Evolutionary conservation across 1,140 invertebrate genomes (phyloP).

Genomic region (Lithobius niger): DNA sequence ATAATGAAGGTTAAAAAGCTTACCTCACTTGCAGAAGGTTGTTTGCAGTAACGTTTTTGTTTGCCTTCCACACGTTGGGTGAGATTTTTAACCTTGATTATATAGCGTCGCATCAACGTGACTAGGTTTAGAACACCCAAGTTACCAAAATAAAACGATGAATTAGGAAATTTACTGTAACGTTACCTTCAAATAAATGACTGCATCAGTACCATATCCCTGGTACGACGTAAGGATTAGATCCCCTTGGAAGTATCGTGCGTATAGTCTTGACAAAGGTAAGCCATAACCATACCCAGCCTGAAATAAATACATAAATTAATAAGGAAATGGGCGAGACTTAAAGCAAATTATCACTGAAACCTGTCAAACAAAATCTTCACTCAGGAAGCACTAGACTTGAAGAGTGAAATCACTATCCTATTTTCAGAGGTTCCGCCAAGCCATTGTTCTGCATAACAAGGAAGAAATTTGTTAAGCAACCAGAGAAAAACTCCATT

Average conservation of each 20-base stretch:
- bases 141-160: background rate
- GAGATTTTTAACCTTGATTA: slow-evolving; percentile 8
- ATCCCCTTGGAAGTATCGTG: slow-evolving; percentile 95
- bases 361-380: too few relatives aligned
- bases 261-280: slow-evolving; percentile 90
- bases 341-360: slow-evolving; percentile 7
- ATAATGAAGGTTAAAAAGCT: background rate
- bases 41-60: background rate
- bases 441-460: too few relatives aligned
- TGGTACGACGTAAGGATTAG: slow-evolving; percentile 83
- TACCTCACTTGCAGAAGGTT: background rate
- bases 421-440: background rate
- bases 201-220: slow-evolving; percentile 91
- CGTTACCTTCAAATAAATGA: slow-evolving; percentile 86
- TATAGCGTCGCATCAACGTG: background rate
- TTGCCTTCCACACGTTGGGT: background rate
- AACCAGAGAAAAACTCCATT: too few relatives aligned
- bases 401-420: slow-evolving; percentile 3
- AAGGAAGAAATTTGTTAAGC: too few relatives aligned
- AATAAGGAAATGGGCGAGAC: slow-evolving; percentile 9
- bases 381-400: too few relatives aligned
- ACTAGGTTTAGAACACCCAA: background rate
- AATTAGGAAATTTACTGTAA: background rate
- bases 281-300: slow-evolving; percentile 93
- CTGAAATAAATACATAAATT: slow-evolving; percentile 22